phyloP scores from a whole-genome alignment of 2,888 invertebrate species.

The Pristionchus mayeri region DNA sequence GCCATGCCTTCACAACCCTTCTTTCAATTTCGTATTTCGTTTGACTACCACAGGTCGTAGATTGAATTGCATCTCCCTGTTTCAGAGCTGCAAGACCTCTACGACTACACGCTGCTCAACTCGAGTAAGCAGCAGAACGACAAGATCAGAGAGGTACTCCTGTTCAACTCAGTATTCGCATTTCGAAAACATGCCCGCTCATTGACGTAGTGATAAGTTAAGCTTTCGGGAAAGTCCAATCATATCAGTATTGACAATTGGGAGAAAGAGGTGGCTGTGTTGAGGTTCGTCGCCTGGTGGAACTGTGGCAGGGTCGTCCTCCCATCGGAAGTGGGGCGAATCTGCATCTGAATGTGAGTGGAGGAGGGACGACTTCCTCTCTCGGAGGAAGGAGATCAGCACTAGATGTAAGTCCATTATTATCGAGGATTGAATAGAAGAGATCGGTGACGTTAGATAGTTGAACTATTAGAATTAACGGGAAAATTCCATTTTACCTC shows the following conservation, averaged over 20 bases:
- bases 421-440: too few species aligned
- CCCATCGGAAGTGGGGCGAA: conserved; percentile 57
- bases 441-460: too few species aligned
- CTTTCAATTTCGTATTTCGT: neutral
- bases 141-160: conserved; percentile 84
- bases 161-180: neutral
- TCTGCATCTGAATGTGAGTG: neutral
- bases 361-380: neutral
- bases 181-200: too few species aligned
- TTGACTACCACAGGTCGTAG: neutral
- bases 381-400: conserved; percentile 38
- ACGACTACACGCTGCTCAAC: conserved; percentile 95
- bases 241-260: neutral
- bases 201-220: neutral
- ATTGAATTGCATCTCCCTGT: neutral
- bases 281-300: conserved; percentile 85
- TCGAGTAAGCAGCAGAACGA: conserved; percentile 94
- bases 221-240: neutral
- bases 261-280: neutral
- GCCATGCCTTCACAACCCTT: too few species aligned
- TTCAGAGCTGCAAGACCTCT: conserved; percentile 96
- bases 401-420: conserved; percentile 1
- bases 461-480: neutral
- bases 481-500: too few species aligned
- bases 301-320: conserved; percentile 82